These are phyloP conservation scores for Neodiprion virginianus DNA, from an alignment of 1,140 invertebrate species.

Conservation along the genomic window DNA sequence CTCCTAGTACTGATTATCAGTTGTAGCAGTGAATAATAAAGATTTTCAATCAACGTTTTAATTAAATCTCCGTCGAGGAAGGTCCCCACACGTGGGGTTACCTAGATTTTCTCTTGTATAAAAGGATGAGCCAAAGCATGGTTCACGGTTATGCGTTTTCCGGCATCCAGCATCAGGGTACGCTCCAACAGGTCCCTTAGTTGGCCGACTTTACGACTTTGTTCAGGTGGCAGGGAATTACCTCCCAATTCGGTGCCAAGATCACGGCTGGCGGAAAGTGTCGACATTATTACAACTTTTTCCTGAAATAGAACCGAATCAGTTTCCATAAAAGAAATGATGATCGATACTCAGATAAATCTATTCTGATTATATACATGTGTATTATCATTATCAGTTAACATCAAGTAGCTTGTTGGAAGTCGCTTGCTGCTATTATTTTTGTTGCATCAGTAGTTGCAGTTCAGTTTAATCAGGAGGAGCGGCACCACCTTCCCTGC, in stretches of 20 bases:
- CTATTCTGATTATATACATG: too few relatives aligned
- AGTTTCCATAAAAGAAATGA: too few relatives aligned
- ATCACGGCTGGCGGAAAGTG: constrained; percentile 87
- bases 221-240: constrained; percentile 86
- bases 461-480: neutral
- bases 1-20: neutral
- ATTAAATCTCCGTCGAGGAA: constrained; percentile 41
- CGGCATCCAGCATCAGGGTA: constrained; percentile 91
- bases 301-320: constrained; percentile 72
- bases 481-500: neutral
- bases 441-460: too few relatives aligned
- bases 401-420: too few relatives aligned
- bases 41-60: constrained; percentile 35
- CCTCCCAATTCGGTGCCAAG: constrained; percentile 86
- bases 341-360: too few relatives aligned
- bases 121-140: constrained; percentile 96
- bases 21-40: neutral
- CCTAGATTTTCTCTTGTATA: constrained; percentile 89
- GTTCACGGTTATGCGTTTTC: constrained; percentile 91
- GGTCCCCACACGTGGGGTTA: constrained; percentile 48
- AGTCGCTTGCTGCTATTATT: too few relatives aligned
- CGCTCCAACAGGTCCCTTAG: constrained; percentile 94
- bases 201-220: constrained; percentile 89
- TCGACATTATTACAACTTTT: constrained; percentile 93
- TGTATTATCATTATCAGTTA: too few relatives aligned